These are phyloP conservation scores for Papilio glaucus DNA, from an alignment of 1,140 invertebrate genomes.

Conservation along the genomic window DNA sequence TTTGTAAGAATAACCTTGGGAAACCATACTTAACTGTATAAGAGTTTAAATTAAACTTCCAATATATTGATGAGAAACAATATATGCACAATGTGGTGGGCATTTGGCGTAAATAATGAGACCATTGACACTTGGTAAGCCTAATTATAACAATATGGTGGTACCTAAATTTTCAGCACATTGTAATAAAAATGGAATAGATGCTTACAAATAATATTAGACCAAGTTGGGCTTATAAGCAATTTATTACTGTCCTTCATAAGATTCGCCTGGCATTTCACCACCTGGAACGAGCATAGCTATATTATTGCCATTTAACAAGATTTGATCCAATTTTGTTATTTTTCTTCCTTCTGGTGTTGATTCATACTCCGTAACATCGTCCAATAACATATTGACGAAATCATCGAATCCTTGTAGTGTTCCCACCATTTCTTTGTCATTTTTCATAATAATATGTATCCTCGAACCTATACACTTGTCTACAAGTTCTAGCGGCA, in stretches of 20 bases:
- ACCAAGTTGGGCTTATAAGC: conserved; percentile 30
- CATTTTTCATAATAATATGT: conserved; percentile 99
- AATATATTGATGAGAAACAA: too few species aligned
- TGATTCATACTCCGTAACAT: conserved; percentile 97
- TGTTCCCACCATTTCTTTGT: conserved; percentile 99
- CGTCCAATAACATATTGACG: conserved; percentile 98
- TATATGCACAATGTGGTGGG: too few species aligned
- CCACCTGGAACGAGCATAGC: conserved; percentile 92
- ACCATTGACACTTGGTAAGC: too few species aligned
- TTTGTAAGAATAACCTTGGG: too few species aligned
- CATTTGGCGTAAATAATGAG: too few species aligned
- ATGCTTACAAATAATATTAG: background rate
- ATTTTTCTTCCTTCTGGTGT: conserved; percentile 98
- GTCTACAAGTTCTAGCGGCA: conserved; percentile 95
- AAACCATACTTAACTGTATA: too few species aligned
- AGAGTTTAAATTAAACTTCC: too few species aligned
- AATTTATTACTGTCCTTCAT: conserved; percentile 62
- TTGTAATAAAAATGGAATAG: too few species aligned
- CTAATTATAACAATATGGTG: too few species aligned
- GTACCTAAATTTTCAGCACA: too few species aligned
- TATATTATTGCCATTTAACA: conserved; percentile 99
- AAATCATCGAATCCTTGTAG: conserved; percentile 99
- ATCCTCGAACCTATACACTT: conserved; percentile 99
- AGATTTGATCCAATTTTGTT: conserved; percentile 98
- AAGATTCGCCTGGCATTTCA: conserved; percentile 78